A percentile compares a stretch with the other conserved stretches of the same genome.
Evolutionary conservation across 2,113 vertebrate genomes (phyloP).

Genomic region (Serinus canaria): DNA sequence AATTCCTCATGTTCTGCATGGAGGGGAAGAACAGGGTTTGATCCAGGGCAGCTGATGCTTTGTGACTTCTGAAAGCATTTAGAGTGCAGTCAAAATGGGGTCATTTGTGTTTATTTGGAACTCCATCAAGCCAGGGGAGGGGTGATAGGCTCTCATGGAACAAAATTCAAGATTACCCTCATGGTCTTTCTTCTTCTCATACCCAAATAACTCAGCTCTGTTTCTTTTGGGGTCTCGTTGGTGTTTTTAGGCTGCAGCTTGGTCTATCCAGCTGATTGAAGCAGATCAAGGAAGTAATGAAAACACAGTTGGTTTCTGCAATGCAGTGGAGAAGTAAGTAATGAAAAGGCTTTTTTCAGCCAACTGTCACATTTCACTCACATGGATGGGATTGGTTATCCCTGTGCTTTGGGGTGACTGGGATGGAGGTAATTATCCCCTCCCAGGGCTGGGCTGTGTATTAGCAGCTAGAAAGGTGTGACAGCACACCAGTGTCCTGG

Average conservation of each 20-base stretch:
- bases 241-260: slow-evolving; percentile 46
- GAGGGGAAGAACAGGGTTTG: not conserved
- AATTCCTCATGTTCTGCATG: not conserved
- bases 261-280: slow-evolving; percentile 57
- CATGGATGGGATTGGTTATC: not conserved
- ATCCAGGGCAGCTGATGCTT: not conserved
- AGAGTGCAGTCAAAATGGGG: not conserved
- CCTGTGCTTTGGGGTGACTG: not conserved
- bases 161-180: not conserved
- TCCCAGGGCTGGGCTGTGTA: not conserved
- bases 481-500: not conserved
- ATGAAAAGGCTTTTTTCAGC: not conserved
- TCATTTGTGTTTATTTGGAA: not conserved
- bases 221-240: not conserved
- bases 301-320: slow-evolving; percentile 56
- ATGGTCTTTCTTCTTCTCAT: not conserved
- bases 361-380: not conserved
- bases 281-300: slow-evolving; percentile 44
- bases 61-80: not conserved
- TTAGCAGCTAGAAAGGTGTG: not conserved
- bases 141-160: not conserved
- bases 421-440: not conserved
- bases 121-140: not conserved
- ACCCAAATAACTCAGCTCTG: slow-evolving; percentile 18
- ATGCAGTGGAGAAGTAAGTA: slow-evolving; percentile 66